Evolutionary conservation across 2,797 vertebrate genomes (phyloP).

Genomic region (Chiloscyllium punctatum): DNA sequence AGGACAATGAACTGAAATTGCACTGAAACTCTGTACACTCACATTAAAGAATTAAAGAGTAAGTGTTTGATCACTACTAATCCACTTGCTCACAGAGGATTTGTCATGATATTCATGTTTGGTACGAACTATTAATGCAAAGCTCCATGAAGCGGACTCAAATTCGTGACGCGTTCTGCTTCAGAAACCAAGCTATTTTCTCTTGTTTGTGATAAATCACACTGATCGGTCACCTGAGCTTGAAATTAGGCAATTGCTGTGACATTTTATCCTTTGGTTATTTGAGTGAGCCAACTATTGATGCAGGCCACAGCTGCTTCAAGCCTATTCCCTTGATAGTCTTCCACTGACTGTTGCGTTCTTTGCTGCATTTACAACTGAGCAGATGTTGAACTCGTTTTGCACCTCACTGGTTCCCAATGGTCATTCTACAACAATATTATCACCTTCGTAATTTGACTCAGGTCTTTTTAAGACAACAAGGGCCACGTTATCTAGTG

Average conservation of each 20-base stretch:
- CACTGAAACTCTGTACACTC: neutral
- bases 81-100: neutral
- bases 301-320: neutral
- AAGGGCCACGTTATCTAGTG: neutral
- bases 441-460: neutral
- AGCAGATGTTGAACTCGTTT: neutral
- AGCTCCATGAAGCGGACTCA: neutral
- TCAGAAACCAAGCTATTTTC: neutral
- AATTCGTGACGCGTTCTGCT: neutral
- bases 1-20: neutral
- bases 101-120: neutral
- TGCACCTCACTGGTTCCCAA: neutral
- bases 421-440: neutral
- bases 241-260: neutral
- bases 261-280: neutral
- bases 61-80: neutral
- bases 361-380: neutral
- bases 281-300: neutral
- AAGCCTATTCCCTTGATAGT: neutral
- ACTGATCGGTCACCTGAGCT: neutral
- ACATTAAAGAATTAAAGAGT: neutral
- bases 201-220: neutral
- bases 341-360: no score
- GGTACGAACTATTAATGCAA: neutral
- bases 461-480: neutral